Percentiles rank a stretch among this genome's conserved stretches.
phyloP scores from a whole-genome alignment of 2,113 vertebrate genomes.

The Gadus chalcogrammus region DNA sequence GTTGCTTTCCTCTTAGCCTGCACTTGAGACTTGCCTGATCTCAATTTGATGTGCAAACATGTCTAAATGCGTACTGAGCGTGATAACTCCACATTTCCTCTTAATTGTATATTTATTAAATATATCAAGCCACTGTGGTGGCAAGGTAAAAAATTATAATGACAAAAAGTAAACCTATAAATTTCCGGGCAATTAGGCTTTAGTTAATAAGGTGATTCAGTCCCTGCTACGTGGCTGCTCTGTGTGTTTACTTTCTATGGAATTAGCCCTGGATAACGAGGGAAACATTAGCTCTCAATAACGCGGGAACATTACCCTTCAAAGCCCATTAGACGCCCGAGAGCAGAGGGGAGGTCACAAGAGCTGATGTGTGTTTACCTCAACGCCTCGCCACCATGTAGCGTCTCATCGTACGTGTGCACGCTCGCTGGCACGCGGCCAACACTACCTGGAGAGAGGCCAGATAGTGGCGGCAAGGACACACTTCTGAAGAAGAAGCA shows the following conservation, averaged over 20 bases:
- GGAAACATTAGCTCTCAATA: too few relatives aligned
- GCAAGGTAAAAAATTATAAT: not conserved
- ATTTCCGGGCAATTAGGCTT: too few relatives aligned
- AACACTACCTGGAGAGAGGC: not conserved
- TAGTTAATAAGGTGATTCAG: too few relatives aligned
- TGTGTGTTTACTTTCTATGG: too few relatives aligned
- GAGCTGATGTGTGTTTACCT: not conserved
- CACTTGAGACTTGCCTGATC: not conserved
- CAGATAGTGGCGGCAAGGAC: too few relatives aligned
- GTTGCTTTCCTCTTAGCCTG: slow-evolving; percentile 23
- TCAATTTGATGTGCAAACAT: not conserved
- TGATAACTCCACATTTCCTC: slow-evolving; percentile 59
- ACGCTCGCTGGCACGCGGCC: not conserved
- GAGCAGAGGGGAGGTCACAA: slow-evolving; percentile 3
- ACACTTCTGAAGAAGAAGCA: too few relatives aligned
- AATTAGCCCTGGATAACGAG: too few relatives aligned
- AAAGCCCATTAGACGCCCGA: not conserved
- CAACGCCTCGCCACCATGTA: not conserved
- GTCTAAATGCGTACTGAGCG: slow-evolving; percentile 9
- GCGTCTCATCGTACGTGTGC: not conserved
- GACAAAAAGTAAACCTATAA: too few relatives aligned
- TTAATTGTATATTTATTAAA: not conserved
- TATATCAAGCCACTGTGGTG: not conserved
- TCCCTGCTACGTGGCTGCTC: too few relatives aligned
- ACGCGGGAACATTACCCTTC: not conserved